phyloP scores from a whole-genome alignment of 2,888 invertebrate genomes.

The Prionchulus punctatus region DNA sequence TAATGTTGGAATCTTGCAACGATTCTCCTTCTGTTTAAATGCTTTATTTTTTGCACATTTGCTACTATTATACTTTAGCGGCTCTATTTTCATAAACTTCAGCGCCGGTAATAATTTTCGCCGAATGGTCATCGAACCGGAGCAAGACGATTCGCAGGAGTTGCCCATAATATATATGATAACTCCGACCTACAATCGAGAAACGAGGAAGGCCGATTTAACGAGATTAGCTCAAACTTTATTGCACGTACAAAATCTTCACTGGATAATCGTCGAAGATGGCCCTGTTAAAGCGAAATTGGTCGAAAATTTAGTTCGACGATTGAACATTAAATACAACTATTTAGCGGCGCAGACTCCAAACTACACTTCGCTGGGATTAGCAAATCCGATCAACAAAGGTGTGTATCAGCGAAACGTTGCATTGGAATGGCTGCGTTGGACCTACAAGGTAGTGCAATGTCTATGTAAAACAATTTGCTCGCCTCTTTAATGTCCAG shows the following conservation, averaged over 20 bases:
- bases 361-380: slow-evolving; percentile 52
- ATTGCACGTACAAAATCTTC: slow-evolving; percentile 64
- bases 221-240: slow-evolving; percentile 72
- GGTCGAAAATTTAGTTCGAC: slow-evolving; percentile 13
- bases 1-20: background rate
- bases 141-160: background rate
- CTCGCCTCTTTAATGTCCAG: too few relatives aligned
- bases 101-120: background rate
- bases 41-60: background rate
- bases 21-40: background rate
- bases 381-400: slow-evolving; percentile 13
- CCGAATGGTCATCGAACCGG: background rate
- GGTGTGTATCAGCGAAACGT: background rate
- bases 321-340: background rate
- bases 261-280: slow-evolving; percentile 87
- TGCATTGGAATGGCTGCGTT: background rate
- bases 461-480: too few relatives aligned
- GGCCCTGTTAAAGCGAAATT: slow-evolving; percentile 35
- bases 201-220: slow-evolving; percentile 80
- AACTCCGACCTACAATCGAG: slow-evolving; percentile 73
- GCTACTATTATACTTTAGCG: background rate
- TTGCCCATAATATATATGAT: slow-evolving; percentile 55
- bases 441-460: background rate
- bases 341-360: slow-evolving; percentile 20
- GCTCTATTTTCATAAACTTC: background rate